These are phyloP conservation scores for Sericinus montela DNA, from an alignment of 2,888 invertebrate genomes.

Conservation along the genomic window DNA sequence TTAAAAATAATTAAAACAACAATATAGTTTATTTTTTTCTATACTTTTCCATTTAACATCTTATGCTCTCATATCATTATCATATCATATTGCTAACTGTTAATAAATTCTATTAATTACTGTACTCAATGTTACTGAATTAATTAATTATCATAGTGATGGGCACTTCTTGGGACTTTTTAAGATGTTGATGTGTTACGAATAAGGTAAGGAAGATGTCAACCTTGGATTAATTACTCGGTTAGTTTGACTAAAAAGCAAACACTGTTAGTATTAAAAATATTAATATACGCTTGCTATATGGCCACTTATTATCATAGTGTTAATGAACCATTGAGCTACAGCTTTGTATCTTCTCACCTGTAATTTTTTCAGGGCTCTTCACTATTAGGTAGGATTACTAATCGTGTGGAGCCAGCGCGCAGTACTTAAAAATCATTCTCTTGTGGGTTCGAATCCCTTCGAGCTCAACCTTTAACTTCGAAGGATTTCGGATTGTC, in stretches of 20 bases:
- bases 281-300: not conserved
- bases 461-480: too few species aligned
- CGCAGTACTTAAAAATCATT: too few species aligned
- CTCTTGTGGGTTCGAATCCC: too few species aligned
- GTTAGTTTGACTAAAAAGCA: not conserved
- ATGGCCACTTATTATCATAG: not conserved
- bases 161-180: not conserved
- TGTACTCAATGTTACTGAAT: not conserved
- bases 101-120: conserved; percentile 3
- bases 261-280: not conserved
- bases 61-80: not conserved
- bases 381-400: too few species aligned
- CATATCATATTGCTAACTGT: not conserved
- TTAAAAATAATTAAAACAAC: not conserved
- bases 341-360: not conserved
- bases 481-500: too few species aligned
- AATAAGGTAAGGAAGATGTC: not conserved
- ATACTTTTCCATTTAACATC: not conserved
- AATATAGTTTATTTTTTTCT: not conserved
- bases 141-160: conserved; percentile 8
- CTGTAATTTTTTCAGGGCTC: too few species aligned
- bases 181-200: not conserved
- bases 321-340: not conserved
- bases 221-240: not conserved
- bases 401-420: too few species aligned